Evolutionary conservation across 35 echinoderm and acorn worm genomes (phyloP).

Genomic region (Amphiura filiformis): DNA sequence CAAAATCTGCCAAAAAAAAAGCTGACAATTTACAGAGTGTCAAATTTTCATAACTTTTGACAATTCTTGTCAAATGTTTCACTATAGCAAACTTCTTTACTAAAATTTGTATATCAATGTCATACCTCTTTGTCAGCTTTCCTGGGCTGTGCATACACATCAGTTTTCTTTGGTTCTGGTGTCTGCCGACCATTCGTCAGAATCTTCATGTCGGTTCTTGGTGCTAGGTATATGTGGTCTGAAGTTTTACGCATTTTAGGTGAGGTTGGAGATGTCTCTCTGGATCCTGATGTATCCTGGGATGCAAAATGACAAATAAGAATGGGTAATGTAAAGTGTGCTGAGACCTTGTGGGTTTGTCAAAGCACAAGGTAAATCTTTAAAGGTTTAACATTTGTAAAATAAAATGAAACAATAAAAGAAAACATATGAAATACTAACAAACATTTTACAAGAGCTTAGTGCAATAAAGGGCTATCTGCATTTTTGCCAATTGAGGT

Average conservation of each 20-base stretch:
- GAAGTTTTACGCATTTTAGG: not conserved
- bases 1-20: no score
- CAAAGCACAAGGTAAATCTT: not conserved
- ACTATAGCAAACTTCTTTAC: no score
- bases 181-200: not conserved
- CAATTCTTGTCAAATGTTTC: no score
- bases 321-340: not conserved
- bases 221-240: not conserved
- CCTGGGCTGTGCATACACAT: not conserved
- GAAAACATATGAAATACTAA: not conserved
- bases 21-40: no score
- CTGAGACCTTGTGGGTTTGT: no score
- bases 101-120: no score
- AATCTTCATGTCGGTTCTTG: not conserved
- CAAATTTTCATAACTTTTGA: no score
- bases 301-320: not conserved
- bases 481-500: no score
- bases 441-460: no score
- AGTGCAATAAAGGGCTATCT: no score
- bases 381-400: not conserved
- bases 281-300: not conserved
- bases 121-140: not conserved
- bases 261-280: not conserved
- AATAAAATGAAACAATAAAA: not conserved
- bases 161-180: not conserved